These are phyloP conservation scores for Drosophila parvula DNA, from an alignment of 1,140 invertebrate genomes.

Conservation along the genomic window DNA sequence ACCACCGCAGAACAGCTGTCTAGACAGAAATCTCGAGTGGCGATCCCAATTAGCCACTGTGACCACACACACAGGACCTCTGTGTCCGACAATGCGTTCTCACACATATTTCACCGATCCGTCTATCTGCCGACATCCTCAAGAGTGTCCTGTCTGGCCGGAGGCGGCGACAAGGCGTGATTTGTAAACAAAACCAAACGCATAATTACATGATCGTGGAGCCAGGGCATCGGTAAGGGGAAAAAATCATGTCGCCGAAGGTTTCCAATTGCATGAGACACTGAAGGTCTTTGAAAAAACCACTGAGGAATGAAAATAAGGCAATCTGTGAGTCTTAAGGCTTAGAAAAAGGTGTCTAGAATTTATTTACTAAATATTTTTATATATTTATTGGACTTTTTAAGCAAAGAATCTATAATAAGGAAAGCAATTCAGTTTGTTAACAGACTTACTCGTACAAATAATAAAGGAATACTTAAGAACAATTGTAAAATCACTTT, in stretches of 20 bases:
- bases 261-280: conserved; percentile 55
- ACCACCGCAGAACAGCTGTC: conserved; percentile 52
- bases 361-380: neutral
- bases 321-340: neutral
- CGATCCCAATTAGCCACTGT: conserved; percentile 60
- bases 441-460: neutral
- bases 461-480: neutral
- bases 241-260: conserved; percentile 5
- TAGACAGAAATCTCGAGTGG: conserved; percentile 59
- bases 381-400: neutral
- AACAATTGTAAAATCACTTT: neutral
- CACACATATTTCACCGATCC: conserved; percentile 71
- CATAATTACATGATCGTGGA: conserved; percentile 69
- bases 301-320: neutral
- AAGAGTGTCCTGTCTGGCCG: conserved; percentile 58
- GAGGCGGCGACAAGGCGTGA: conserved; percentile 68
- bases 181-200: conserved; percentile 70
- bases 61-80: conserved; percentile 50
- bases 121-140: conserved; percentile 53
- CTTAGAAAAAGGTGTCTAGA: neutral
- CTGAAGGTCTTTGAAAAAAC: neutral
- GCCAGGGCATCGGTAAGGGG: conserved; percentile 14
- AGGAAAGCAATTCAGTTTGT: neutral
- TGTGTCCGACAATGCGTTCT: conserved; percentile 44
- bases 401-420: neutral